Base-by-base conservation (phyloP, 2,113 vertebrate species). In the Alethe castanea region DNA sequence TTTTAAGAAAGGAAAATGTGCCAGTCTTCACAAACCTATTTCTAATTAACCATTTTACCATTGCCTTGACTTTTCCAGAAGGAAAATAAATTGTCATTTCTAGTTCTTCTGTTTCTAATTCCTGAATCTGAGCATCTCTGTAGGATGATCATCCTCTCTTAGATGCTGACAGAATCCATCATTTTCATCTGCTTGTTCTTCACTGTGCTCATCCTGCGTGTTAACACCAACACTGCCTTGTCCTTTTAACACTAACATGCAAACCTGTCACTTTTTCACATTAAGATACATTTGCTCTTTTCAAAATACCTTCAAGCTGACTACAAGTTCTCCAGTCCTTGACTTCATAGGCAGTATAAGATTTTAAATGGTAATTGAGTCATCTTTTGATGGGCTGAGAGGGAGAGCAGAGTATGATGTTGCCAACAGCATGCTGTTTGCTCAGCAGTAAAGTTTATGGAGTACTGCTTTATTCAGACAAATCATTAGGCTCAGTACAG, bases 371-470 rank as follows among this genome's bases (percentile, higher is more conserved):
- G 88, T 93, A 96, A 96, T 88, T 90, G 94, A 96, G 94, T 80
- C 79, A 88, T 93, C 88, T 93, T 92, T 82, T 93, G 90, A 92
- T 80, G 79, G 86, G 74, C 74, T 82, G 85, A 90, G 87, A 85
- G 70, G 62, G 48, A 94, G 81, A 91, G 74, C 85, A 56, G 91
- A 77, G 62, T 38, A 45, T 88, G 94, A 79, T 82, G 88, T 22
- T 90, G 81, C 85, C 81, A 90, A 20, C 48, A 65, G 78, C 1
- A 2, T 24, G 81, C 74, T 92, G 90, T 96, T 95, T 95, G 92
- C 92, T 95, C 95, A 95, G 95, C 96, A 93, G 92, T 94, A 80
- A 95, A 90, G 66, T 96, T 96, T 92, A 95, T 94, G 90, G 85
- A 90, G 62, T 80, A 85, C 62, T 77, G 82, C 88, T 95, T 94